Evolutionary conservation across 2,113 vertebrate species (phyloP), one percentile per base, ranked within the genome.

Genomic region (Fregata magnificens): DNA sequence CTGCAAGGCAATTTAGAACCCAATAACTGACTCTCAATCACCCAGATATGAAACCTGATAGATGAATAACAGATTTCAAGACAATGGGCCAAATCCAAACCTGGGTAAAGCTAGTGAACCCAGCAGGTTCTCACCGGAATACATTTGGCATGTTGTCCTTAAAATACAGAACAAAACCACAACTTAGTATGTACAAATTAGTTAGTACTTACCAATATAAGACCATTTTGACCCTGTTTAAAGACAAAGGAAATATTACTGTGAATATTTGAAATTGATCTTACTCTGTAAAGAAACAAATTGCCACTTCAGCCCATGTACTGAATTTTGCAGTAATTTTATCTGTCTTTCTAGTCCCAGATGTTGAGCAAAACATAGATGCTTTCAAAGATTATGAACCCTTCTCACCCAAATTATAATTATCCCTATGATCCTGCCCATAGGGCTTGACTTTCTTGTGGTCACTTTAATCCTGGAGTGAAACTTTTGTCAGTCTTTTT

Each of bases 191-290:
- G 12, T 44, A 59, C n/a, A 49, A 67, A 91, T 15, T 28, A 93
- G 67, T 90, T 47, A 53, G 42, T 79, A 99, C 99, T 99, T 98
- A 99, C 99, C 99, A 82, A 90, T 91, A 21, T 99, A 99, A 36
- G 98, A 98, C 99, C 99, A 99, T 96, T 98, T 98, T 63, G 97
- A 98, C 71, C 98, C 99, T 99, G 97, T 95, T 98, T 98, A 94
- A 98, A 97, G 97, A 84, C 95, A 91, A 93, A 86, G 45, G 28
- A 89, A 96, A 93, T 63, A 78, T 62, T 72, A 58, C 9, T 52
- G 19, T 92, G 55, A 76, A 32, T 85, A 79, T 44, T 38, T 90
- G 62, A 65, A 82, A 22, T 3, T 40, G 14, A 71, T 40, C 11
- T 79, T 45, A 47, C 14, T 72, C 38, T 72, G 40, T 56, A 82